phyloP scores from a whole-genome alignment of 2,888 invertebrate genomes.

The Branchellion lobata region DNA sequence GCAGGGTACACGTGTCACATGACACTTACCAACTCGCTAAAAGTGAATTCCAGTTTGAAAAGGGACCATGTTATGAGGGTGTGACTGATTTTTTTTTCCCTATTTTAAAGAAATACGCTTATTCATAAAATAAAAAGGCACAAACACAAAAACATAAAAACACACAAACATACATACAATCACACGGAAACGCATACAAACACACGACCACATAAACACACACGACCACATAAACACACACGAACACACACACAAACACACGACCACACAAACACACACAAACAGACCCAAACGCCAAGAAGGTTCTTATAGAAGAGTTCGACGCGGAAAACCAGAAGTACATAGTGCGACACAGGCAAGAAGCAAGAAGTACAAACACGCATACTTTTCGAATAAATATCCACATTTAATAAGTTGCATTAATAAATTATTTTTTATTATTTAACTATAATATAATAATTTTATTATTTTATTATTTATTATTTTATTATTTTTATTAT shows the following conservation, averaged over 20 bases:
- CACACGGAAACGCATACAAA: too few species aligned
- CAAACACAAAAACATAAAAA: too few species aligned
- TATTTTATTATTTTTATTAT: too few species aligned
- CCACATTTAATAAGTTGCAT: too few species aligned
- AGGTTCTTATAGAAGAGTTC: slow-evolving; percentile 59
- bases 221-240: background rate
- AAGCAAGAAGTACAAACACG: slow-evolving; percentile 56
- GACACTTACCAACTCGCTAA: slow-evolving; percentile 80
- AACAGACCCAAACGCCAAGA: slow-evolving; percentile 59
- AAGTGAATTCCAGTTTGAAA: slow-evolving; percentile 72
- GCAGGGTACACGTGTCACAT: slow-evolving; percentile 86
- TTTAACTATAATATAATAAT: too few species aligned
- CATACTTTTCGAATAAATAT: too few species aligned
- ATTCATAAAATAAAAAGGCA: too few species aligned
- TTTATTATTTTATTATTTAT: too few species aligned
- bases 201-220: background rate
- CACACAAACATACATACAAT: too few species aligned
- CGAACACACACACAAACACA: background rate
- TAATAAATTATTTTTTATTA: too few species aligned
- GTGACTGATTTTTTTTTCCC: slow-evolving; percentile 58
- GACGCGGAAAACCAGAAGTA: slow-evolving; percentile 57
- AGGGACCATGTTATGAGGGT: slow-evolving; percentile 80
- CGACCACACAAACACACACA: background rate
- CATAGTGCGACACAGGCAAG: slow-evolving; percentile 58
- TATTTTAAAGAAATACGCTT: too few species aligned